Evolutionary conservation across 2,888 invertebrate genomes (phyloP), one percentile per base, ranked within the genome.

Genomic region (Auanema freiburgensis): DNA sequence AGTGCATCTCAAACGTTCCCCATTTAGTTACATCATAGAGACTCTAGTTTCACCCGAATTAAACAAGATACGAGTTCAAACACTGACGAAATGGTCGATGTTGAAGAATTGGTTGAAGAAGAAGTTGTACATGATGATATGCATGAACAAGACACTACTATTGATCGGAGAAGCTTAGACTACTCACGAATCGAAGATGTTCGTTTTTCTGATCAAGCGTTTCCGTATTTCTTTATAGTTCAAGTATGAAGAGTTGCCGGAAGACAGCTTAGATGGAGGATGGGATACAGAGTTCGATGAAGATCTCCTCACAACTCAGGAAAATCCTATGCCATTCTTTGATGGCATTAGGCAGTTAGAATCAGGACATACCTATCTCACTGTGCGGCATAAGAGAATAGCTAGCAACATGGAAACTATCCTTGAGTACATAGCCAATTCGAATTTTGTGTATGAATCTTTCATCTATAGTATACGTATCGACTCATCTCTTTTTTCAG

Each of bases 271-370:
- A n/a, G 63, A 67, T 41, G 61, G 62, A 25, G 73, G 73, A 11
- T 73, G 68, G 59, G 73, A 73, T 41, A 46, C 59, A 0, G 70
- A 73, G 44, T 73, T 73, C 16, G 70, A 73, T 18, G 73, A 73
- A 23, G 73, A 73, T 57, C 59, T 68, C 21, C 51, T 70, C 5
- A 44, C 58, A 0, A 42, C 57, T n/a, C 70, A 70, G 50, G 73
- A 73, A 46, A 63, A 61, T 44, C 55, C 69, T n/a, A 65, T 61
- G 12, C 73, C 73, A 46, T 73, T 68, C 25, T 73, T 54, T 16
- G 73, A 73, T 46, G 65, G 50, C 16, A 59, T 70, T 12, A 51
- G 73, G 16, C 58, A 64, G 23, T 49, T 73, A 50, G 69, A 73
- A 25, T 63, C 66, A 23, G 70, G 70, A 41, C 73, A 73, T 33